Evolutionary conservation across 2,113 vertebrate genomes (phyloP), one percentile per base, ranked within the genome.

Genomic region (Cryptomyrus ogoouensis): DNA sequence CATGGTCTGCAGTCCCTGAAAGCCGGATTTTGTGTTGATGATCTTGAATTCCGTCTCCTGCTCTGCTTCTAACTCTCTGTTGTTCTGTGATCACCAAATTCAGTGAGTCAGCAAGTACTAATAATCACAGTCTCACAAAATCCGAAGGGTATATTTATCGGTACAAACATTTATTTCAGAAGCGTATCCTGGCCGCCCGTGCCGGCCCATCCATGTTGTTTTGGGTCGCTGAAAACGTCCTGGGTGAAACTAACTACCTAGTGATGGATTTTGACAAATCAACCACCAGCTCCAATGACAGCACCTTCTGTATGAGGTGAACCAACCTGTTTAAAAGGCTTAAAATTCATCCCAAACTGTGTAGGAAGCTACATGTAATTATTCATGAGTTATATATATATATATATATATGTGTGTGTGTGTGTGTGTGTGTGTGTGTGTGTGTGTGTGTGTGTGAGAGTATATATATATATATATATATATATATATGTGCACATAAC

Each of bases 91-190:
- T 50, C 24, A 17, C 6, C 12, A 87, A 53, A 87, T 24, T 31
- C 10, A 19, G 5, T 31, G 27, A 13, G 27, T 87, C 85, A 87
- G 50, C 50, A 56, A n/a, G 24, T 35, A 50, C 47, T 35, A 7
- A 56, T 87, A 87, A 87, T 87, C 85, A 39, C 27, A 87, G 50
- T 5, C 31, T 87, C 84, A 8, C 85, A 35, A 87, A 53, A 39
- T 50, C 49, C 27, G 2, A 52, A 35, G 27, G 85, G 50, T 31
- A 24, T 53, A 42, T 87, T 87, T 39, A 39, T 87, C 50, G 7
- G 27, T 15, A 87, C 3, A 52, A 35, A 53, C 47, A 19, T 35
- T 35, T 15, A 35, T 87, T 87, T 53, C n/a, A 53, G 46, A 87
- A 50, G 27, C 21, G 1, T 39, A 87, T 39, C 12, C 27, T 27